A percentile compares a stretch with the other conserved stretches of the same genome.
Conservation (phyloP, 2,113 vertebrate species). For the Lucifuga dentata region DNA sequence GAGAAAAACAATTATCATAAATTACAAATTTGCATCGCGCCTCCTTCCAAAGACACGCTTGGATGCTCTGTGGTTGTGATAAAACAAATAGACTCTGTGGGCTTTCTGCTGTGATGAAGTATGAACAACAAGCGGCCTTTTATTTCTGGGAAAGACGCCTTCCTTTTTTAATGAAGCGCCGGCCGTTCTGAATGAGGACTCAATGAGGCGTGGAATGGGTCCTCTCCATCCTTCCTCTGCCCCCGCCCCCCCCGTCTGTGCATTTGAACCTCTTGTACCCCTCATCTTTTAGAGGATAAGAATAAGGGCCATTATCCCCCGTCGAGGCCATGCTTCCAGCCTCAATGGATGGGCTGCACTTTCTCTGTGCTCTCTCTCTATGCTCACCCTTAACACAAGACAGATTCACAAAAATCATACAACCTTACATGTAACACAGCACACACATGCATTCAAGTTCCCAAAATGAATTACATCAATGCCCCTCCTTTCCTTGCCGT, state of each 20-base stretch:
- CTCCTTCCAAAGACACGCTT: constrained; percentile 20
- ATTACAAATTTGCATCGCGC: constrained; percentile 58
- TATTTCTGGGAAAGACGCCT: constrained; percentile 32
- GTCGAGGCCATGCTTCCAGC: constrained; percentile 34
- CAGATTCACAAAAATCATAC: not conserved
- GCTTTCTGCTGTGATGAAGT: constrained; percentile 50
- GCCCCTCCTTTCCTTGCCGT: too few species aligned
- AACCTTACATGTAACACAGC: not conserved
- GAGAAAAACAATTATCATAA: constrained; percentile 71
- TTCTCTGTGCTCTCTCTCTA: constrained; percentile 20
- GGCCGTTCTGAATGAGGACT: constrained; percentile 57
- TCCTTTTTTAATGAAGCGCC: constrained; percentile 70
- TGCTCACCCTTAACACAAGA: not conserved
- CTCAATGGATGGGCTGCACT: constrained; percentile 40
- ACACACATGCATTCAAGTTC: not conserved
- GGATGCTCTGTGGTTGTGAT: constrained; percentile 49
- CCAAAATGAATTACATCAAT: not conserved
- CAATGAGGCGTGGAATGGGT: constrained; percentile 75
- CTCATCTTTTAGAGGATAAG: constrained; percentile 65
- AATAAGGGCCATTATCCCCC: constrained; percentile 68
- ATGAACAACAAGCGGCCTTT: constrained; percentile 46
- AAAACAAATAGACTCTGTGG: constrained; percentile 54
- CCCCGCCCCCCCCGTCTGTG: constrained; percentile 36
- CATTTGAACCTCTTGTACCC: constrained; percentile 47
- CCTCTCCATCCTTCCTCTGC: constrained; percentile 47